phyloP scores from a whole-genome alignment of 1,140 invertebrate species.

The Drosophila azteca region DNA sequence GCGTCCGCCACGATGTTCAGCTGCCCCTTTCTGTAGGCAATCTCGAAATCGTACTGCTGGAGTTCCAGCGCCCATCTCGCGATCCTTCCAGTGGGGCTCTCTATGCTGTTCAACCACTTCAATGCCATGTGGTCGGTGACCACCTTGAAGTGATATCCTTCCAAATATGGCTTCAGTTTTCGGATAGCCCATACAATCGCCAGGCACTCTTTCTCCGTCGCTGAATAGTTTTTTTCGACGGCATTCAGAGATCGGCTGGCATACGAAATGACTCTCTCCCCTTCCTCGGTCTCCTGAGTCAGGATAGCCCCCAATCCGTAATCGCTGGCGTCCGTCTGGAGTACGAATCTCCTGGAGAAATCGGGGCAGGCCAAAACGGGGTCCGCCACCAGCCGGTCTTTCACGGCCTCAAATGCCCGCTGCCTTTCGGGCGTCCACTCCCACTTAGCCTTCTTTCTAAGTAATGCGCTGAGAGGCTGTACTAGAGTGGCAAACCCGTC shows the following conservation, averaged over 20 bases:
- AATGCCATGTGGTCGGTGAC: conserved; percentile 17
- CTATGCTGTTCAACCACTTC: conserved; percentile 6
- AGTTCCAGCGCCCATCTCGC: background rate
- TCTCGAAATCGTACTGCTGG: background rate
- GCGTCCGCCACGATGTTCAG: conserved; percentile 1
- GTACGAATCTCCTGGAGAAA: background rate
- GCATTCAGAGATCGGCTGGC: conserved; percentile 79
- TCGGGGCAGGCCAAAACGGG: conserved; percentile 21
- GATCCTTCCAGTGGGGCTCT: background rate
- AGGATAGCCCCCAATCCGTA: conserved; percentile 57
- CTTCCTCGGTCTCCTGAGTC: conserved; percentile 32
- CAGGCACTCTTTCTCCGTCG: conserved; percentile 83
- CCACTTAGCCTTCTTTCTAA: background rate
- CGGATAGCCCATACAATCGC: conserved; percentile 77
- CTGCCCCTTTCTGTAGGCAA: background rate
- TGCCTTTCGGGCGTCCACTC: background rate
- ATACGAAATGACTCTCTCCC: conserved; percentile 71
- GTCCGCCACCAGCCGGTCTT: background rate
- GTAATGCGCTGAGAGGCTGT: background rate
- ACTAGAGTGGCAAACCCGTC: background rate
- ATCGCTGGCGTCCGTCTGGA: conserved; percentile 60
- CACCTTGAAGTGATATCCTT: conserved; percentile 10
- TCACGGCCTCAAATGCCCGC: conserved; percentile 8
- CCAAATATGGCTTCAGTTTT: conserved; percentile 2
- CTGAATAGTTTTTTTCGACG: conserved; percentile 83